Evolutionary conservation across 2,797 vertebrate species (phyloP).

Genomic region (Spheniscus humboldti): DNA sequence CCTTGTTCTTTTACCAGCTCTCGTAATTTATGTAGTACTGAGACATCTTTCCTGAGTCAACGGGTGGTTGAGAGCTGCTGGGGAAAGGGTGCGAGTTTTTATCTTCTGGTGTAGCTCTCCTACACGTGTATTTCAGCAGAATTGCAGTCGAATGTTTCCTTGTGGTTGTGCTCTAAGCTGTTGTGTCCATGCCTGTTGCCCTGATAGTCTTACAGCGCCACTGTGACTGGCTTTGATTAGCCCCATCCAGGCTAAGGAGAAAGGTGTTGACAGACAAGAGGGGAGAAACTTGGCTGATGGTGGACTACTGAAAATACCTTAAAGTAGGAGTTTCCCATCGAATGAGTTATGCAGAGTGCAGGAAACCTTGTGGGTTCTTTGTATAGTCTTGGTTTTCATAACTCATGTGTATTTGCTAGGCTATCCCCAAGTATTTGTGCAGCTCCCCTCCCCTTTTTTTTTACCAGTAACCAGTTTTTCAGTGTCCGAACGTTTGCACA

Average conservation of each 20-base stretch:
- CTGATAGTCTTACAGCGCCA: background rate
- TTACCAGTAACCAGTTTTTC: background rate
- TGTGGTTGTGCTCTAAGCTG: background rate
- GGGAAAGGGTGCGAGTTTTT: background rate
- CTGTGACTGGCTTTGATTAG: background rate
- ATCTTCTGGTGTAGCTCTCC: background rate
- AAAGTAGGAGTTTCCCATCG: background rate
- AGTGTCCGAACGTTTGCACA: fast-evolving
- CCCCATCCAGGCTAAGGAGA: background rate
- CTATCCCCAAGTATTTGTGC: background rate
- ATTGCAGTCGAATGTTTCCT: background rate
- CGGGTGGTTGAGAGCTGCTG: background rate
- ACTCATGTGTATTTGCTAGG: background rate
- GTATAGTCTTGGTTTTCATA: background rate
- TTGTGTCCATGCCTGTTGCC: background rate
- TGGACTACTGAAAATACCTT: background rate
- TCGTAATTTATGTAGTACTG: background rate
- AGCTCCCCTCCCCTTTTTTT: fast-evolving
- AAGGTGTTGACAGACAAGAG: background rate
- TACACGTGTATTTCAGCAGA: background rate
- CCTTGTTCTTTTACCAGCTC: slow-evolving; percentile 18
- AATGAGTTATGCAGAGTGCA: background rate
- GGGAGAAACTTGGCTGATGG: background rate
- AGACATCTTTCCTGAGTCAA: background rate
- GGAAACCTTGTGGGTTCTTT: background rate